Base-by-base conservation (phyloP, 2,113 vertebrate genomes). In the Dascyllus trimaculatus region DNA sequence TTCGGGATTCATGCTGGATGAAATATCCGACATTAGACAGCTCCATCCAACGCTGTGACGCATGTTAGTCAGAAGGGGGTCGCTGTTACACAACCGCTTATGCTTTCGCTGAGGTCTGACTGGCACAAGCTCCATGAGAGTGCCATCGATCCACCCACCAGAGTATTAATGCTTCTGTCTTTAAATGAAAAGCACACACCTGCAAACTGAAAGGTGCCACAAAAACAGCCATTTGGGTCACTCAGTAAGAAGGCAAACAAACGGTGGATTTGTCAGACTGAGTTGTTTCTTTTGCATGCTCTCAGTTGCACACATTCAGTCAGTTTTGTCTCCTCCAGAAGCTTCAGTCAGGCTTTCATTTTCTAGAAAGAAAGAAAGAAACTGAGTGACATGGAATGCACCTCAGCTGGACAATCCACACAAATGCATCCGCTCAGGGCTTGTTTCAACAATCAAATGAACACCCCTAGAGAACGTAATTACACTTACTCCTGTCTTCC, bases 391-490 rank as follows among this genome's bases (percentile, higher is more conserved):
- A 65, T 49, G 56, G 21, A 73, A 75, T 68, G 76, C 53, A 69
- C 11, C 21, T 52, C 48, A 24, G 45, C 35, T 43, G 49, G 52
- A 59, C 26, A 11, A 57, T 71, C 26, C 3, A 19, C 49, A 69
- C 61, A 78, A 38, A 77, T 68, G 54, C 57, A 71, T 81, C 61
- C 67, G 35, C 76, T 75, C 57, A 51, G 54, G 65, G 59, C 68
- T 75, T 87, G 78, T 84, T 85, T 68, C 73, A 84, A 84, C 85
- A 84, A 85, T 87, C 64, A 82, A 78, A 73, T 74, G 66, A 85
- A 76, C 45, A 76, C 71, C 74, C 51, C 35, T 58, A 38, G 75
- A 82, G 67, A 80, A 58, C 57, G 48, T 51, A 72, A 83, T 90
- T 82, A 88, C 35, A 67, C 80, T 82, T 81, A 73, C 26, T 40